These are phyloP conservation scores for Tapirus terrestris DNA, from an alignment of 2,113 vertebrate genomes.

Conservation along the genomic window DNA sequence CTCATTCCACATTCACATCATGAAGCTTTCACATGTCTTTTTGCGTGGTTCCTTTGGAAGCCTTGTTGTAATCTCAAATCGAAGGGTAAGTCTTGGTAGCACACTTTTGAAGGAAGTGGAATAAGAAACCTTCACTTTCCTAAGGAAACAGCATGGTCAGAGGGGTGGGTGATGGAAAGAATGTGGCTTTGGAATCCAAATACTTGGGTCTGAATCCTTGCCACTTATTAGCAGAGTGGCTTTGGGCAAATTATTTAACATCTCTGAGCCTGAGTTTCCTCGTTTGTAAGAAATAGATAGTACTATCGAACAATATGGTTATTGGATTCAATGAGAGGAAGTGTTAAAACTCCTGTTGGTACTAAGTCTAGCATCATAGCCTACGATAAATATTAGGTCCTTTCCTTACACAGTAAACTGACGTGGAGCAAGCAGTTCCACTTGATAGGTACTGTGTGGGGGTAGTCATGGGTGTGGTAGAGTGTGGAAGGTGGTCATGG, in stretches of 20 bases:
- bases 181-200: neutral
- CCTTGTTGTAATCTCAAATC: neutral
- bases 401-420: neutral
- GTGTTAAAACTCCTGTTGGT: neutral
- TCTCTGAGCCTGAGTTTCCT: neutral
- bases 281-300: neutral
- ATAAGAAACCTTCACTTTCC: neutral
- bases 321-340: neutral
- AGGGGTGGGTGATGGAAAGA: neutral
- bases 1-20: fast-evolving
- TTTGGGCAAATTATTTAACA: neutral
- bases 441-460: neutral
- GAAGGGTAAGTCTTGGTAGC: neutral
- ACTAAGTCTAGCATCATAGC: neutral
- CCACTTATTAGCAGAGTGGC: neutral
- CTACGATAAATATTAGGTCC: neutral
- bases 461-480: neutral
- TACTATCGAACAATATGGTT: neutral
- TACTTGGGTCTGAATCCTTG: neutral
- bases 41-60: neutral
- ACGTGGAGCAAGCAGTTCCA: neutral
- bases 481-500: neutral
- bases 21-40: neutral
- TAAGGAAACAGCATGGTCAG: neutral
- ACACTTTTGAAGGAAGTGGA: neutral